phyloP scores from a whole-genome alignment of 2,113 vertebrate species.

The Indicator maculatus region DNA sequence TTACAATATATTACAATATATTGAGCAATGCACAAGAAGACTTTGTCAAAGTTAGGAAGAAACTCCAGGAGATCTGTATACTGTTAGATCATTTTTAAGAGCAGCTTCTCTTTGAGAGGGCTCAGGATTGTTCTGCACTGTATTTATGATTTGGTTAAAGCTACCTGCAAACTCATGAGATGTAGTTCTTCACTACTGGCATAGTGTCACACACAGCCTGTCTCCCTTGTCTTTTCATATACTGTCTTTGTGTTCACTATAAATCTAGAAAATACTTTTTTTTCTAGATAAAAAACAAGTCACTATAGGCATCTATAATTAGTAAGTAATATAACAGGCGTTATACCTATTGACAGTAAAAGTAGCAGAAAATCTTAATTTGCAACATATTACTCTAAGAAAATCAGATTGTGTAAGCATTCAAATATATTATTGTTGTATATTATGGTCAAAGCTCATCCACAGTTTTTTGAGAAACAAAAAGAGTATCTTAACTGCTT shows the following conservation, averaged over 20 bases:
- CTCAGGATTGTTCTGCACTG: neutral
- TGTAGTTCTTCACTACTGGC: neutral
- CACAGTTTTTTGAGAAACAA: neutral
- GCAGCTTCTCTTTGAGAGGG: neutral
- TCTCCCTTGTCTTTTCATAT: neutral
- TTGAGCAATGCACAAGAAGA: neutral
- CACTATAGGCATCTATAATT: neutral
- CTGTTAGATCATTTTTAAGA: neutral
- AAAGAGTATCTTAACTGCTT: neutral
- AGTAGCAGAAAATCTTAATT: neutral
- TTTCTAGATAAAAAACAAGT: neutral
- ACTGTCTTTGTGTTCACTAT: neutral
- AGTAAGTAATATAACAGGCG: neutral
- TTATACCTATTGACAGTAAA: neutral
- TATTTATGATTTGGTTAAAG: neutral
- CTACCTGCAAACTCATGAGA: neutral
- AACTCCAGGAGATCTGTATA: accelerated
- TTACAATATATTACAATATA: neutral
- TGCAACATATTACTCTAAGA: neutral
- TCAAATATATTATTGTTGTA: neutral
- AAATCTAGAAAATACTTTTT: neutral
- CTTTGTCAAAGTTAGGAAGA: neutral
- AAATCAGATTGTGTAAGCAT: neutral
- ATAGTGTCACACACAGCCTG: neutral
- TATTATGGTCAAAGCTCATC: neutral